A percentile compares a stretch with the other conserved stretches of the same genome.
Evolutionary conservation across 2,113 vertebrate genomes (phyloP).

Genomic region (Toxotes jaculatrix): DNA sequence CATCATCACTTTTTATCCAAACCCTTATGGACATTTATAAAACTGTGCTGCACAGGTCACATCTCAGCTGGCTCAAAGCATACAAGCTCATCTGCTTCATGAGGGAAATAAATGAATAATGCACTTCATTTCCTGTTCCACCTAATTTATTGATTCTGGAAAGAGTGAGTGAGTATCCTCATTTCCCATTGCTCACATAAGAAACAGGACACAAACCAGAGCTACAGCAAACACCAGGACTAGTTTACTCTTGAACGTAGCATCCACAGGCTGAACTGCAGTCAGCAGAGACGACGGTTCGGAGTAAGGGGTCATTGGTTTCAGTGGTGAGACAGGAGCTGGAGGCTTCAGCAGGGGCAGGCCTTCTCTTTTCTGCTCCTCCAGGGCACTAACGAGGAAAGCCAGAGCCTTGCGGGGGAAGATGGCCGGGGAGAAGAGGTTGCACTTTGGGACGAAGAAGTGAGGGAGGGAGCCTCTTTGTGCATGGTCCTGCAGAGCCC

Average conservation of each 20-base stretch:
- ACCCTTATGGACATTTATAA: no score
- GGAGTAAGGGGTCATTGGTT: no score
- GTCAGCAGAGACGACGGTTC: accelerated
- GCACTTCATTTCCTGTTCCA: no score
- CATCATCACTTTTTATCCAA: no score
- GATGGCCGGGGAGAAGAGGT: conserved; percentile 72
- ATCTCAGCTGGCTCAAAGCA: no score
- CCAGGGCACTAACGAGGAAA: conserved; percentile 69
- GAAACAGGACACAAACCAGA: neutral
- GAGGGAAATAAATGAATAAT: no score
- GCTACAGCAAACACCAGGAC: neutral
- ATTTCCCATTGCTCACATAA: neutral
- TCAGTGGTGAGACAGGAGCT: conserved; percentile 27
- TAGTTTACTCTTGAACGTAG: neutral
- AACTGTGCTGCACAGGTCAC: no score
- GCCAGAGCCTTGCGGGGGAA: conserved; percentile 63
- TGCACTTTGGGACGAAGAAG: conserved; percentile 76
- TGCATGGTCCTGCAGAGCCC: conserved; percentile 64
- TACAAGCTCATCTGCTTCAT: no score
- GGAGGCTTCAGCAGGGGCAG: conserved; percentile 67
- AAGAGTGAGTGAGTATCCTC: neutral
- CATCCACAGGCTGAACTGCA: accelerated
- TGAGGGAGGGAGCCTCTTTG: conserved; percentile 67
- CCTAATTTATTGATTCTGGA: no score
- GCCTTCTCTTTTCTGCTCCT: conserved; percentile 64